These are phyloP conservation scores for Orgyia antiqua DNA, from an alignment of 2,888 invertebrate species.

Conservation along the genomic window DNA sequence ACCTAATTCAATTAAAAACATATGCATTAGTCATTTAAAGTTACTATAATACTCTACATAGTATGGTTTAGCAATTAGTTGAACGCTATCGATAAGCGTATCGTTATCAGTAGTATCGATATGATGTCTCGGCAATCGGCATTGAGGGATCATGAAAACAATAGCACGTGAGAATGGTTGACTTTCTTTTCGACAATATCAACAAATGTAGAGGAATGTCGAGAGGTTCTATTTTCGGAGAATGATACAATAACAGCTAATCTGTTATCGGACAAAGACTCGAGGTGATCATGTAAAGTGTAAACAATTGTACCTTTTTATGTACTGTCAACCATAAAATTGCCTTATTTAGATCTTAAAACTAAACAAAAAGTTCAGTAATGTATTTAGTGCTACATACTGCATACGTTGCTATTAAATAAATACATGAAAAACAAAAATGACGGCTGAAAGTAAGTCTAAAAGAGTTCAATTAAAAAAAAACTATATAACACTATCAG, in stretches of 20 bases:
- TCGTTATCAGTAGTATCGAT: slow-evolving; percentile 51
- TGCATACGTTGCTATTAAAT: too few species aligned
- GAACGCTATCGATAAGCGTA: slow-evolving; percentile 34
- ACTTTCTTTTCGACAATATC: slow-evolving; percentile 41
- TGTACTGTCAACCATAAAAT: too few species aligned
- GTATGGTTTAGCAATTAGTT: not conserved
- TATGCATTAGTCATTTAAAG: slow-evolving; percentile 24
- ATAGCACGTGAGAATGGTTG: slow-evolving; percentile 62
- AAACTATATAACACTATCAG: too few species aligned
- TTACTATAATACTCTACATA: slow-evolving; percentile 1
- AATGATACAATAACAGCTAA: slow-evolving; percentile 51
- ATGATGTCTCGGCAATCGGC: slow-evolving; percentile 35
- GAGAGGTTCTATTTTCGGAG: slow-evolving; percentile 59
- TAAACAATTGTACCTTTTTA: slow-evolving; percentile 14
- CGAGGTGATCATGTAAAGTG: slow-evolving; percentile 28
- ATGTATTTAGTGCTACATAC: too few species aligned
- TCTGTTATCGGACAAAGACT: slow-evolving; percentile 70
- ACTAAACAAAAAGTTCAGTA: too few species aligned
- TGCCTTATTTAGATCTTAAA: too few species aligned
- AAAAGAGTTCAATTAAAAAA: too few species aligned
- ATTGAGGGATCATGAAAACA: slow-evolving; percentile 67
- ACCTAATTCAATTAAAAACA: slow-evolving; percentile 34
- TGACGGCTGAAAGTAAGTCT: too few species aligned
- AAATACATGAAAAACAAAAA: too few species aligned
- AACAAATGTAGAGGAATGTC: slow-evolving; percentile 44